Percentiles rank a stretch among this genome's conserved stretches.
These are phyloP conservation scores for Lampris megalopsis DNA, from an alignment of 2,113 vertebrate species.

Conservation along the genomic window DNA sequence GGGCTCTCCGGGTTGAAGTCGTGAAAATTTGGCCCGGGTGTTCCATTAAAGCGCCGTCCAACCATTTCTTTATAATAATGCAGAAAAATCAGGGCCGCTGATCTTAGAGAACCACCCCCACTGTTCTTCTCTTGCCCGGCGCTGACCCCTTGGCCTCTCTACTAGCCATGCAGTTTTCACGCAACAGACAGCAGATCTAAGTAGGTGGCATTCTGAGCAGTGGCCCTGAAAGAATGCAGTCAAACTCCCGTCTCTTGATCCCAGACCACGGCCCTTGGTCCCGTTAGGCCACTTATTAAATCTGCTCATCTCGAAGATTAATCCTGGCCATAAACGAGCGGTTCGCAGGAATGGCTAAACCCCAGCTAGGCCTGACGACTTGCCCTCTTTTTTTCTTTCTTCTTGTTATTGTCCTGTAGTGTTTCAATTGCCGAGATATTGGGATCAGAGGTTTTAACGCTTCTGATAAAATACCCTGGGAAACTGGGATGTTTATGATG, in stretches of 20 bases:
- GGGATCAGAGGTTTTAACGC: neutral
- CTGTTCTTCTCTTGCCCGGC: neutral
- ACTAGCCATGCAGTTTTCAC: neutral
- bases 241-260: slow-evolving; percentile 52
- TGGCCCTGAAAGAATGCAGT: slow-evolving; percentile 42
- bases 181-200: slow-evolving; percentile 11
- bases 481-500: no score
- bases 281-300: slow-evolving; percentile 71
- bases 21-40: no score
- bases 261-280: slow-evolving; percentile 36
- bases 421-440: neutral
- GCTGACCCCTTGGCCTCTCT: neutral
- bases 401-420: slow-evolving; percentile 6
- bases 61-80: no score
- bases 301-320: slow-evolving; percentile 69
- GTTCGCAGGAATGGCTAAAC: slow-evolving; percentile 66
- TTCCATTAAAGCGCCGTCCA: no score
- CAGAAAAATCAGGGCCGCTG: neutral
- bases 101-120: neutral
- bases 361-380: slow-evolving; percentile 39
- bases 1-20: no score
- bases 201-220: slow-evolving; percentile 17
- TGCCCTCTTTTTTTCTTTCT: neutral
- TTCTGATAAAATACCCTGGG: no score
- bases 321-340: slow-evolving; percentile 66